A percentile compares a stretch with the other conserved stretches of the same genome.
These are phyloP conservation scores for Amphipoea lucens DNA, from an alignment of 2,888 invertebrate genomes.

Conservation along the genomic window DNA sequence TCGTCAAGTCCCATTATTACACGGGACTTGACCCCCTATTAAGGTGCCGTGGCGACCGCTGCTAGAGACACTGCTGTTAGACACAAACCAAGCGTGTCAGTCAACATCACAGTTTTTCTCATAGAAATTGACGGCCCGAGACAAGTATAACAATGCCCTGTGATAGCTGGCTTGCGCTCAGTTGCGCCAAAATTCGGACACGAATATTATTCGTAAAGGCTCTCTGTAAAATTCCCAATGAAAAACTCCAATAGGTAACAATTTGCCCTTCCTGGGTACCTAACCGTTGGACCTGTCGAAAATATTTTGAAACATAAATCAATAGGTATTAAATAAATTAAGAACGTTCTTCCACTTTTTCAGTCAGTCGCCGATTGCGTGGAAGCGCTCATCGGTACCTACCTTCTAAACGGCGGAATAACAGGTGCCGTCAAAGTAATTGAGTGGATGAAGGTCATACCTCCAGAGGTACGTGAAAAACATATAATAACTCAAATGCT, in stretches of 20 bases:
- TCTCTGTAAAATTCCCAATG: neutral
- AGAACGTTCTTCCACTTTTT: conserved; percentile 57
- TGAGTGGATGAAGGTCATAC: conserved; percentile 92
- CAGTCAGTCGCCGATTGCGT: conserved; percentile 93
- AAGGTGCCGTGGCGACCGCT: neutral
- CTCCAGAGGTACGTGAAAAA: conserved; percentile 75
- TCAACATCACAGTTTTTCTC: neutral
- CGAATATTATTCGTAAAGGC: neutral
- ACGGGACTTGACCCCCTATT: neutral
- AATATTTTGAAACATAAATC: neutral
- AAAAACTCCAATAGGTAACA: neutral
- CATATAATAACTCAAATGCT: neutral
- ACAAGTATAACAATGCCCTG: neutral
- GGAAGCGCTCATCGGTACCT: conserved; percentile 95
- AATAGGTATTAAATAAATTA: neutral
- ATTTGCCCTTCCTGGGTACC: neutral
- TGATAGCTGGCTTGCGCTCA: neutral
- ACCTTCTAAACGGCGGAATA: conserved; percentile 83
- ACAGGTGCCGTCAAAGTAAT: conserved; percentile 88
- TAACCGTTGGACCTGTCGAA: neutral
- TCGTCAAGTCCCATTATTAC: neutral
- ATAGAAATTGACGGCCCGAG: neutral
- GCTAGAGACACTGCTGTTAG: neutral
- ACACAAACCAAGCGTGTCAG: neutral
- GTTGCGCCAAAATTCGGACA: neutral